Conservation (phyloP, 2,113 vertebrate genomes). For the Mormoops blainvillei region DNA sequence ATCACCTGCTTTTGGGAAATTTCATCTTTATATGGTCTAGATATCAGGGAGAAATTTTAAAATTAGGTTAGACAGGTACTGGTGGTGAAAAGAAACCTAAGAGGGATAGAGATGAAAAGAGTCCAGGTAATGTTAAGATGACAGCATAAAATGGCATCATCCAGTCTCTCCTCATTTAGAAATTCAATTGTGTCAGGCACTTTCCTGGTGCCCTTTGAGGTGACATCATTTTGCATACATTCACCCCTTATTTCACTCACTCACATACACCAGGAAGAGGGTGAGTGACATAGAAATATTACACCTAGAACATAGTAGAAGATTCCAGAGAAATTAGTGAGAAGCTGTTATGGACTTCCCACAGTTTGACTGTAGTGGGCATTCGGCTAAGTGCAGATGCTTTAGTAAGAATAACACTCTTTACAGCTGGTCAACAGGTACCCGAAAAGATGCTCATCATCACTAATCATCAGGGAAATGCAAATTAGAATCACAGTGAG, state of each 20-base stretch:
- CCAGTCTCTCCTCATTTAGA: background rate
- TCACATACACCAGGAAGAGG: background rate
- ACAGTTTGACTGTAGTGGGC: background rate
- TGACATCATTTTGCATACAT: background rate
- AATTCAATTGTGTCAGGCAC: background rate
- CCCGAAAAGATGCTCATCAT: background rate
- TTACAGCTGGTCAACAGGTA: background rate
- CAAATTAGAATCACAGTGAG: background rate
- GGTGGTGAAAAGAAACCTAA: background rate
- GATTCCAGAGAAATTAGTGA: background rate
- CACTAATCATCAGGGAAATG: background rate
- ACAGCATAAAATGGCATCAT: background rate
- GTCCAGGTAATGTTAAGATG: background rate
- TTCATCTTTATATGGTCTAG: background rate
- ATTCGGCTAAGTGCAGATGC: background rate
- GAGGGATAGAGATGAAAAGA: background rate
- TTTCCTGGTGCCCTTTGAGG: background rate
- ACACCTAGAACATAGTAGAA: background rate
- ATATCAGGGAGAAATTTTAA: background rate
- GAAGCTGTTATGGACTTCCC: background rate
- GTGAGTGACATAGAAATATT: background rate
- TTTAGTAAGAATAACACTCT: background rate
- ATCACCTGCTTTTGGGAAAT: background rate
- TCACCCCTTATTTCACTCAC: background rate
- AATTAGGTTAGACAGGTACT: background rate